A percentile compares a stretch with the other conserved stretches of the same genome.
These are phyloP conservation scores for Ctenicera cuprea DNA, from an alignment of 2,888 invertebrate species.

Conservation along the genomic window DNA sequence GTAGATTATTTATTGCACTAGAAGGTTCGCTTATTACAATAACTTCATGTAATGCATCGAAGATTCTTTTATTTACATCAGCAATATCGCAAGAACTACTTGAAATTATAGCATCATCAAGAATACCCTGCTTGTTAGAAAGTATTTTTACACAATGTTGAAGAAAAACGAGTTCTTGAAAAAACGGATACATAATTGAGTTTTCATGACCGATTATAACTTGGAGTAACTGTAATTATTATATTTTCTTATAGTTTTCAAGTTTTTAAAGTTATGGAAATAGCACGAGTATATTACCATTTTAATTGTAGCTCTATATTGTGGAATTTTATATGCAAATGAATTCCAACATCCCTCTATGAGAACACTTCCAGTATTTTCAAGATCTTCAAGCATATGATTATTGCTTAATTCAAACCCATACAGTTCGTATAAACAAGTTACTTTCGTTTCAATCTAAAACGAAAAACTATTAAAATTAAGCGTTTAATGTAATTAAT, in stretches of 20 bases:
- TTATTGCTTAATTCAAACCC: slow-evolving; percentile 46
- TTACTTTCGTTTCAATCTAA: slow-evolving; percentile 38
- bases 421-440: slow-evolving; percentile 43
- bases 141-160: slow-evolving; percentile 30
- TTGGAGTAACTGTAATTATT: slow-evolving; percentile 53
- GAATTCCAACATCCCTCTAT: slow-evolving; percentile 52
- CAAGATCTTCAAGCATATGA: slow-evolving; percentile 26
- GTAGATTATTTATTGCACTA: background rate
- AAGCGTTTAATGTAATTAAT: too few relatives aligned
- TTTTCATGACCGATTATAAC: slow-evolving; percentile 54
- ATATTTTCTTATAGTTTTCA: too few relatives aligned
- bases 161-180: slow-evolving; percentile 52
- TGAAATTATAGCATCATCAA: slow-evolving; percentile 8
- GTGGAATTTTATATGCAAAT: slow-evolving; percentile 43
- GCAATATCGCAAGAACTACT: background rate
- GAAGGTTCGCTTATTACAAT: slow-evolving; percentile 15
- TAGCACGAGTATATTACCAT: slow-evolving; percentile 44
- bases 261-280: background rate
- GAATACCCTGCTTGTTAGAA: background rate
- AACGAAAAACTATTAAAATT: background rate
- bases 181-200: slow-evolving; percentile 52
- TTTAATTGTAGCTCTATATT: slow-evolving; percentile 46
- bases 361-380: slow-evolving; percentile 49
- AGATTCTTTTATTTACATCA: slow-evolving; percentile 24
- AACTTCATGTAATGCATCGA: slow-evolving; percentile 21